Evolutionary conservation across 2,113 vertebrate species (phyloP), one percentile per base, ranked within the genome.

Genomic region (Pionites leucogaster): DNA sequence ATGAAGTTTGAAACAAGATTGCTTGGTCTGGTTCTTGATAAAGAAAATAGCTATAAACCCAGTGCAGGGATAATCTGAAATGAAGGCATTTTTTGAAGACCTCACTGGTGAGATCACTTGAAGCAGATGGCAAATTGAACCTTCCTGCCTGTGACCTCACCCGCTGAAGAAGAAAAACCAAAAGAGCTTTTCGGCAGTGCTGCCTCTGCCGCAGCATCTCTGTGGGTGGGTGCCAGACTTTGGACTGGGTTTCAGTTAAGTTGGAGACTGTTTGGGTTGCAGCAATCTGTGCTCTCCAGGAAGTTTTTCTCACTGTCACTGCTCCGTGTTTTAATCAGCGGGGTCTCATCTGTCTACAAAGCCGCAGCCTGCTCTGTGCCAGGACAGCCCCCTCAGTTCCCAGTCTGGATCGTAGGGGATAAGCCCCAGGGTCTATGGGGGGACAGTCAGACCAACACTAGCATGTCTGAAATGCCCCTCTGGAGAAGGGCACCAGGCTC

Each of bases 301-400:
- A 63, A 69, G 24, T 46, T 77, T 55, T 63, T 76, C 29, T 55
- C 53, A 29, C 55, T 63, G 64, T 55, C n/a, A 13, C 47, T 77
- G 29, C 17, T 35, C 24, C n/a, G 39, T 68, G 29, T 69, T 68
- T 31, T 47, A 69, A 31, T 27, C 31, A 69, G 25, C 55, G 63
- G 24, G 17, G 16, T 68, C 62, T 76, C 2, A 0, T 37, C 52
- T 82, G 15, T 29, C 39, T 82, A n/a, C 16, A 19, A 63, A 62
- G 55, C 16, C 1, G 0, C n/a, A 70, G 41, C 55, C 46, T 35
- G 24, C 41, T 47, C 49, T 37, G 42, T 71, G 49, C 49, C 17
- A 2, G 1, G 31, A 13, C 49, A 78, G 4, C 3, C 27, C 25
- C 7, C 10, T 2, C 0, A 3, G 27, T 59, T 50, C 31, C 42